Conservation (phyloP, 35 echinoderm and acorn worm genomes). For the Patiria miniata region DNA sequence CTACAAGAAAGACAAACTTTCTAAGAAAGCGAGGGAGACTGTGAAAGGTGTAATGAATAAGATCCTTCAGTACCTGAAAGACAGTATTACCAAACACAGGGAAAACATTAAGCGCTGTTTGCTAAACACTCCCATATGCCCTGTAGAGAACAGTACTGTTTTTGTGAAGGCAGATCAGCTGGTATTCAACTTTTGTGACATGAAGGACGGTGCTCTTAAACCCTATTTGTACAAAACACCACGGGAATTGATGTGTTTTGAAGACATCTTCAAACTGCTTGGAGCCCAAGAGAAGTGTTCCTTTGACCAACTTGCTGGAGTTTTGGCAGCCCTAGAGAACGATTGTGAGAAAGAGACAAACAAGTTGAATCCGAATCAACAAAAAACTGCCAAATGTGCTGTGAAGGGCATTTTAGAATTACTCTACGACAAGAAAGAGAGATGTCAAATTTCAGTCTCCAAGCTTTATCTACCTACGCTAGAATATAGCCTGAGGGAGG, state of each 20-base stretch:
- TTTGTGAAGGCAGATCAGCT: conserved; percentile 32
- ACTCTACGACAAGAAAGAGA: not conserved
- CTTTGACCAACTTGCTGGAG: conserved; percentile 17
- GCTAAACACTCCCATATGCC: not conserved
- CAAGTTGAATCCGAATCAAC: not conserved
- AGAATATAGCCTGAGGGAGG: not conserved
- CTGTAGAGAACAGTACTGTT: conserved; percentile 2
- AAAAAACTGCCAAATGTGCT: not conserved
- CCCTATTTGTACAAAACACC: conserved; percentile 30
- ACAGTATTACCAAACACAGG: not conserved
- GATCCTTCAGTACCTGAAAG: not conserved
- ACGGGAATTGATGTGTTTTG: not conserved
- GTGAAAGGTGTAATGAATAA: not conserved
- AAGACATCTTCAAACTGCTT: not conserved
- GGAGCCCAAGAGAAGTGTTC: conserved; percentile 3
- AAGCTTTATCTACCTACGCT: conserved; percentile 15
- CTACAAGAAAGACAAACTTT: not conserved
- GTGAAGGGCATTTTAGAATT: not conserved
- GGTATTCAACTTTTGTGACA: not conserved
- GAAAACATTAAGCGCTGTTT: not conserved
- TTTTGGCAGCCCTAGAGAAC: not conserved
- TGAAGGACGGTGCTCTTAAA: not conserved
- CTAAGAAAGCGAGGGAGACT: not conserved
- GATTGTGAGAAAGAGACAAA: not conserved
- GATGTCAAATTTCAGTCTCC: not conserved